Conservation (phyloP, 2,797 vertebrate genomes). For the Squalus acanthias region DNA sequence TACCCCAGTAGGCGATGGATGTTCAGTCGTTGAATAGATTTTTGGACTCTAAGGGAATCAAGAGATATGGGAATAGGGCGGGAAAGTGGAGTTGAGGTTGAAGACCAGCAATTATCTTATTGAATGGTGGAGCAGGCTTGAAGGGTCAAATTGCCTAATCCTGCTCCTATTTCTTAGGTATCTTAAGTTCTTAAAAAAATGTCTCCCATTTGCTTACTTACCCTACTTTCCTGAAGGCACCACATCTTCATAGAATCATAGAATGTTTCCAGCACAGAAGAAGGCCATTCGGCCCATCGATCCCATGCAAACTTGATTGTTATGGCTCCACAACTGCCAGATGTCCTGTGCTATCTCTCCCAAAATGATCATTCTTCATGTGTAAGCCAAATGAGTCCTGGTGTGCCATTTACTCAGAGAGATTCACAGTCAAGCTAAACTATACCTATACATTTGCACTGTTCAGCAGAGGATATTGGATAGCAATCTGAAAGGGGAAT, state of each 20-base stretch:
- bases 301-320: background rate
- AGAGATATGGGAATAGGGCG: too few species aligned
- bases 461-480: background rate
- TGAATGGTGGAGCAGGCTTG: too few species aligned
- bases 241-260: background rate
- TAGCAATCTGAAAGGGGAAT: background rate
- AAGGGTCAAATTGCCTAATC: too few species aligned
- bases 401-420: background rate
- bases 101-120: too few species aligned
- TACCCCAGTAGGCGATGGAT: too few species aligned
- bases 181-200: background rate
- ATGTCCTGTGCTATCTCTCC: background rate
- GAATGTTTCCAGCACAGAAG: too few species aligned
- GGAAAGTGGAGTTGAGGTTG: too few species aligned
- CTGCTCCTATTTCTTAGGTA: too few species aligned
- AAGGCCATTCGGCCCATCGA: too few species aligned
- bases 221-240: background rate
- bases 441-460: background rate
- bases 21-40: too few species aligned
- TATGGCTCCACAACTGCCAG: background rate
- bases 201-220: background rate
- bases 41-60: too few species aligned
- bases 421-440: background rate
- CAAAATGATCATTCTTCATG: background rate
- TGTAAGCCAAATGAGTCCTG: background rate